Conservation (phyloP, 1,140 invertebrate species). For the Oncopeltus fasciatus region DNA sequence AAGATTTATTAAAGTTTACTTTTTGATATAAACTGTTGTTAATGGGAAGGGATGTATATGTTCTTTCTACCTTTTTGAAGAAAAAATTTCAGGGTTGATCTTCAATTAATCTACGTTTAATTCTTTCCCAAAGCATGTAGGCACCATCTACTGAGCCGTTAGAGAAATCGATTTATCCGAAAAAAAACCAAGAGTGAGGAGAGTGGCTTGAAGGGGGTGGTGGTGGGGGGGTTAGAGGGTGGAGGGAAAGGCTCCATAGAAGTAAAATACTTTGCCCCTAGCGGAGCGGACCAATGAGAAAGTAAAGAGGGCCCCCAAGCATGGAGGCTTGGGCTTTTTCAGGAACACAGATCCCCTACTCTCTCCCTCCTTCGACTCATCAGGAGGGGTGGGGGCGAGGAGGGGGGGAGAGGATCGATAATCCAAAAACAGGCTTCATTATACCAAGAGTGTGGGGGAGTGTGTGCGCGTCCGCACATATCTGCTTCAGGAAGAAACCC, state of each 20-base stretch:
- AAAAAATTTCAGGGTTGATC: neutral
- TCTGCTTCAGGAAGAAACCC: neutral
- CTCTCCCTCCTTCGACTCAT: too few relatives aligned
- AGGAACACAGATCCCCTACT: neutral
- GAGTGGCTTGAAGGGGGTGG: too few relatives aligned
- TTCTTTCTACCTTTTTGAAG: too few relatives aligned
- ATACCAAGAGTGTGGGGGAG: neutral
- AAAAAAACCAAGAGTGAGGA: too few relatives aligned
- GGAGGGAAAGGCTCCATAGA: neutral
- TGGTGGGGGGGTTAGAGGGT: neutral
- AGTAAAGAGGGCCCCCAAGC: slow-evolving; percentile 6
- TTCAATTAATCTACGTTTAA: neutral
- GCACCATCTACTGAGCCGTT: neutral
- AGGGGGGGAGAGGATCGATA: neutral
- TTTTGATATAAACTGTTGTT: too few relatives aligned
- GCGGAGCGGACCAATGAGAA: neutral
- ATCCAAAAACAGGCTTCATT: neutral
- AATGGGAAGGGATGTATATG: too few relatives aligned
- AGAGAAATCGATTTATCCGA: neutral
- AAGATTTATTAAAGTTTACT: too few relatives aligned
- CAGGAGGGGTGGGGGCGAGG: neutral
- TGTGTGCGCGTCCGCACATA: neutral
- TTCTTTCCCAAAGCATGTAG: neutral
- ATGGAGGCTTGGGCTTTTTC: slow-evolving; percentile 4
- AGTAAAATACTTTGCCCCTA: slow-evolving; percentile 1